Percentiles rank a stretch among this genome's conserved stretches.
Conservation (phyloP, 2,797 vertebrate species). For the Corythornis leucogaster region DNA sequence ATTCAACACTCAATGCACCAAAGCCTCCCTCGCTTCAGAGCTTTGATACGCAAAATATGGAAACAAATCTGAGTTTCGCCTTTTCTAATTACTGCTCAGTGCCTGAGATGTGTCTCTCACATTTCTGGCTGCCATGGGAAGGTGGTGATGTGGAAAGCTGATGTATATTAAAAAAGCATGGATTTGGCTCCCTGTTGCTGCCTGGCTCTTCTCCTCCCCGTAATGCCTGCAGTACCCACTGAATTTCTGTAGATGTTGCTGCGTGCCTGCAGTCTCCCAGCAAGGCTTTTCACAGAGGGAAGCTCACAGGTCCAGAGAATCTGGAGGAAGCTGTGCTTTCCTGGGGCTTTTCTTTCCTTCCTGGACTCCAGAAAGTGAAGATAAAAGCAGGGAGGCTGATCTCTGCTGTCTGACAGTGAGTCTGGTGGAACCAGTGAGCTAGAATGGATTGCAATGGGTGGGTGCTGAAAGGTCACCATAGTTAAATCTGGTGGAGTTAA, state of each 20-base stretch:
- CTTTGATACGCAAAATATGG: slow-evolving; percentile 34
- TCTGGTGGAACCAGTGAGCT: not conserved
- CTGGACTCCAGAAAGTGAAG: not conserved
- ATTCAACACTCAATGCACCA: slow-evolving; percentile 51
- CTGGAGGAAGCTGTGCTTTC: not conserved
- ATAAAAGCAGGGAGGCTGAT: not conserved
- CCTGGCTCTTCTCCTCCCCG: not conserved
- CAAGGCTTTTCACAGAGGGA: not conserved
- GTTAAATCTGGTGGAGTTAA: not conserved
- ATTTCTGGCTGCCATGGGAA: slow-evolving; percentile 63
- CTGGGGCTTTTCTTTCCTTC: not conserved
- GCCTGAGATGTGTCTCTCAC: slow-evolving; percentile 60
- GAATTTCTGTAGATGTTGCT: slow-evolving; percentile 74
- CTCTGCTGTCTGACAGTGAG: not conserved
- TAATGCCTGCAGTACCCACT: slow-evolving; percentile 55
- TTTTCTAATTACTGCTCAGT: slow-evolving; percentile 69
- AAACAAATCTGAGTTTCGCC: slow-evolving; percentile 37
- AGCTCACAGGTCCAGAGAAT: not conserved
- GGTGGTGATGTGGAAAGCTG: slow-evolving; percentile 68
- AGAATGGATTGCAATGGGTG: not conserved
- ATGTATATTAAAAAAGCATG: slow-evolving; percentile 34
- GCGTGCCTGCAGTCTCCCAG: slow-evolving; percentile 43
- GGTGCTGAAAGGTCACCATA: not conserved
- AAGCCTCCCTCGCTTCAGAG: slow-evolving; percentile 40
- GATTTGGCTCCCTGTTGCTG: slow-evolving; percentile 30